A percentile compares a stretch with the other conserved stretches of the same genome.
Conservation (phyloP, 2,797 vertebrate genomes). For the Aeoliscus strigatus region DNA sequence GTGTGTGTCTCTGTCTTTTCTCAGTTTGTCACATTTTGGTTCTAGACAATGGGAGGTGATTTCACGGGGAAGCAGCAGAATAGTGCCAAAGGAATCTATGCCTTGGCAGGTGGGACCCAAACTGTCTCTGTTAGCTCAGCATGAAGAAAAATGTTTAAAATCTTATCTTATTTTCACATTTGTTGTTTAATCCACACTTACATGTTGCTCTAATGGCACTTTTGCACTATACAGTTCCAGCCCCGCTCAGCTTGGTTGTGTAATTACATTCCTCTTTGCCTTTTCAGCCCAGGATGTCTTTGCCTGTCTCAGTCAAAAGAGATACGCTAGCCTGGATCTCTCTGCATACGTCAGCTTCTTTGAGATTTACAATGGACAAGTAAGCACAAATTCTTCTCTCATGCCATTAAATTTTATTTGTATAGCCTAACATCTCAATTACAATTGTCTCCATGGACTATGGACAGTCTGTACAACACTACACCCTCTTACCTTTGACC, state of each 20-base stretch:
- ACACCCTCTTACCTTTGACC: too few species aligned
- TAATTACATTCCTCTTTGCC: slow-evolving; percentile 10
- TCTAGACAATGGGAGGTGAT: slow-evolving; percentile 94
- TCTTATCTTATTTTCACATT: too few species aligned
- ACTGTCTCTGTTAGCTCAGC: neutral
- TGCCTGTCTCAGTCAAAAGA: slow-evolving; percentile 78
- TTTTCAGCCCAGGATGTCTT: slow-evolving; percentile 89
- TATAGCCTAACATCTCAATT: too few species aligned
- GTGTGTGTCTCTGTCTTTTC: neutral
- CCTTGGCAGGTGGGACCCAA: slow-evolving; percentile 80
- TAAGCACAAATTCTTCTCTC: slow-evolving; percentile 40
- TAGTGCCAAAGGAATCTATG: slow-evolving; percentile 89
- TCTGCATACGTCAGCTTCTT: slow-evolving; percentile 90
- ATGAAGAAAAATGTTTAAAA: neutral
- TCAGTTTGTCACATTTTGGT: neutral
- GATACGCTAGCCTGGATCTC: slow-evolving; percentile 74
- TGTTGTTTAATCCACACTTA: neutral
- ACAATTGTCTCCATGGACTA: too few species aligned
- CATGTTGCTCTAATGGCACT: too few species aligned
- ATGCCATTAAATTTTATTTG: too few species aligned
- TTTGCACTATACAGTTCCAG: too few species aligned
- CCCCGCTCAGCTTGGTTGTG: too few species aligned
- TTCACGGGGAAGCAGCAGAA: slow-evolving; percentile 87
- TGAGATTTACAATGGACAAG: slow-evolving; percentile 98
- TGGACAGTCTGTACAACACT: too few species aligned